Conservation (phyloP, 2,888 invertebrate genomes). For the Hydrotaea diabolus region DNA sequence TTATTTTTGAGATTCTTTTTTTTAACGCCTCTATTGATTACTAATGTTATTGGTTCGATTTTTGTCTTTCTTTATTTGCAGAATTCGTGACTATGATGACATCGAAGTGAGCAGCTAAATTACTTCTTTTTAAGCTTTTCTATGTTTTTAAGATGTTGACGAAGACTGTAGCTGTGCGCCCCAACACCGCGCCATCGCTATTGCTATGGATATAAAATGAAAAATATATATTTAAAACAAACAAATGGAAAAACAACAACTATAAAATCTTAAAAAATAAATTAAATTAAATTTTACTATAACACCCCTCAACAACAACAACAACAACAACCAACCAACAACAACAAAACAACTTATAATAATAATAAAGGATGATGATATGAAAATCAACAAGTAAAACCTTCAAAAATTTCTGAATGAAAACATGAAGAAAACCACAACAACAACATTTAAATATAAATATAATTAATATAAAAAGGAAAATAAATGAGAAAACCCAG, state of each 20-base stretch:
- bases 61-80: slow-evolving; percentile 83
- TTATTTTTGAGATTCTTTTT: slow-evolving; percentile 23
- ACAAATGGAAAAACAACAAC: slow-evolving; percentile 68
- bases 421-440: slow-evolving; percentile 70
- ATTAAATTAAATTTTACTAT: slow-evolving; percentile 62
- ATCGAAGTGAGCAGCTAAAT: slow-evolving; percentile 95
- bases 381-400: slow-evolving; percentile 51
- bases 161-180: slow-evolving; percentile 85
- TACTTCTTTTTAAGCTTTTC: slow-evolving; percentile 84
- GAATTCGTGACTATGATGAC: slow-evolving; percentile 99
- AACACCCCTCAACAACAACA: slow-evolving; percentile 57
- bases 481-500: slow-evolving; percentile 48
- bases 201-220: slow-evolving; percentile 80
- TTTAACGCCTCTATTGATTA: neutral
- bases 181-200: slow-evolving; percentile 80
- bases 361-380: slow-evolving; percentile 39
- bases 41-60: neutral
- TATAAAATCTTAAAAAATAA: slow-evolving; percentile 69
- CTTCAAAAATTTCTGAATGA: slow-evolving; percentile 37
- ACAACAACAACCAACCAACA: slow-evolving; percentile 64
- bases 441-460: slow-evolving; percentile 72
- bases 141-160: slow-evolving; percentile 82
- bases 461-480: slow-evolving; percentile 63
- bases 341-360: slow-evolving; percentile 46
- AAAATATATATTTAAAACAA: slow-evolving; percentile 69